Percentiles rank a stretch among this genome's conserved stretches.
Evolutionary conservation across 2,113 vertebrate genomes (phyloP).

Genomic region (Notechis scutatus): DNA sequence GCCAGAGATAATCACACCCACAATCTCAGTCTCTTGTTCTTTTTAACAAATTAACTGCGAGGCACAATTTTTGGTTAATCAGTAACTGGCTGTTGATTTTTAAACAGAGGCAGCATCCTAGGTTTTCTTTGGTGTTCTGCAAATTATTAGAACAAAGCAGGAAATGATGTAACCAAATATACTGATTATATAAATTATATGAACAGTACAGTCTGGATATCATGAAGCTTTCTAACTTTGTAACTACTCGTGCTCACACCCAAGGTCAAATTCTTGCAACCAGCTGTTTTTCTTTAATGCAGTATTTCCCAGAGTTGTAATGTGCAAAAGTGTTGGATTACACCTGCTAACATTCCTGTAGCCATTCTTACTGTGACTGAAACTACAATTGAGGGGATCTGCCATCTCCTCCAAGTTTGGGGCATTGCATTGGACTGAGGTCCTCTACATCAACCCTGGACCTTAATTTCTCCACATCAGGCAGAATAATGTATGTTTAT

Average conservation of each 20-base stretch:
- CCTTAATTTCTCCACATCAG: not conserved
- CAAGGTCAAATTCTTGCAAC: not conserved
- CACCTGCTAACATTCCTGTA: not conserved
- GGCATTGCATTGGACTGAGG: not conserved
- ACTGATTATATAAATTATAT: conserved; percentile 13
- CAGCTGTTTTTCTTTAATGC: not conserved
- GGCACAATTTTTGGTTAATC: conserved; percentile 49
- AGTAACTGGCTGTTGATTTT: conserved; percentile 47
- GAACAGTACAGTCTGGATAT: not conserved
- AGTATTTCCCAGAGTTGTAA: not conserved
- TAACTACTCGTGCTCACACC: not conserved
- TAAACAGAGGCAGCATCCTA: conserved; percentile 15
- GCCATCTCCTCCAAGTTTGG: not conserved
- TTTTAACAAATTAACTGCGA: conserved; percentile 51
- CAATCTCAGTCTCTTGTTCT: conserved; percentile 56
- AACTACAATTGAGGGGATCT: not conserved
- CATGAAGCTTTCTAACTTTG: not conserved
- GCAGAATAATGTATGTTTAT: not conserved
- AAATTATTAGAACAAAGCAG: not conserved
- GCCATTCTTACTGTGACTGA: not conserved
- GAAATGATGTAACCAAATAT: not conserved
- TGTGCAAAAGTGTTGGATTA: not conserved
- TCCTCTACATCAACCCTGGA: not conserved
- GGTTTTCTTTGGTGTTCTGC: conserved; percentile 18
- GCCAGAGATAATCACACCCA: conserved; percentile 41